Percentiles rank a stretch among this genome's conserved stretches.
phyloP scores from a whole-genome alignment of 1,140 invertebrate genomes.

The Ostrea edulis region DNA sequence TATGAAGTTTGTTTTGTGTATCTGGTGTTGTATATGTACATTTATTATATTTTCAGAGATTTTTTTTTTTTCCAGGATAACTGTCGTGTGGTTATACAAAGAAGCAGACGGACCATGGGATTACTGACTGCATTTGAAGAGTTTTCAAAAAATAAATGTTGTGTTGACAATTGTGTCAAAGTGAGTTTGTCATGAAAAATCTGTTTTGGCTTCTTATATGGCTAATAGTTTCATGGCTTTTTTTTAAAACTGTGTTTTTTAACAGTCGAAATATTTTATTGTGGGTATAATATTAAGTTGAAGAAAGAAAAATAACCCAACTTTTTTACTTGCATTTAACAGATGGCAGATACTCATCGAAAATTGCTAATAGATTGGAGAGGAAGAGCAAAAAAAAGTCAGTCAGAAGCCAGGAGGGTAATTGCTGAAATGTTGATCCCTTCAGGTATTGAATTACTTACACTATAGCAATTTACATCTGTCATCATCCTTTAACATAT shows the following conservation, averaged over 20 bases:
- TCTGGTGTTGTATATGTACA: background rate
- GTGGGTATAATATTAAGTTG: no score
- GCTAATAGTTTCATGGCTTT: no score
- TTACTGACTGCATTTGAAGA: constrained; percentile 62
- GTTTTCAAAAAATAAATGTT: constrained; percentile 66
- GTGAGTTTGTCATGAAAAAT: constrained; percentile 52
- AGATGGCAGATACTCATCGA: constrained; percentile 74
- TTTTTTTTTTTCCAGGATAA: constrained; percentile 51
- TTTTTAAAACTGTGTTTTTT: no score
- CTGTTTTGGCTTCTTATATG: no score
- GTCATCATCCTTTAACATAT: no score
- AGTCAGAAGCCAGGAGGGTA: constrained; percentile 75
- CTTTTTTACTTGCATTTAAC: constrained; percentile 1
- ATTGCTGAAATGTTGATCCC: constrained; percentile 78
- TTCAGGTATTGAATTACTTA: constrained; percentile 63
- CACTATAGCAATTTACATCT: no score
- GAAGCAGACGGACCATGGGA: constrained; percentile 68
- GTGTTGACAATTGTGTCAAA: constrained; percentile 73
- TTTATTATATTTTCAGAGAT: background rate
- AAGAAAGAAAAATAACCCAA: no score
- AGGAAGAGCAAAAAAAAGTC: constrained; percentile 67
- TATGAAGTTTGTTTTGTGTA: background rate
- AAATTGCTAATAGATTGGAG: constrained; percentile 73
- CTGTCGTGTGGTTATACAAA: constrained; percentile 61
- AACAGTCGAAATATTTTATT: no score